These are phyloP conservation scores for Piscicola geometra DNA, from an alignment of 2,888 invertebrate species.

Conservation along the genomic window DNA sequence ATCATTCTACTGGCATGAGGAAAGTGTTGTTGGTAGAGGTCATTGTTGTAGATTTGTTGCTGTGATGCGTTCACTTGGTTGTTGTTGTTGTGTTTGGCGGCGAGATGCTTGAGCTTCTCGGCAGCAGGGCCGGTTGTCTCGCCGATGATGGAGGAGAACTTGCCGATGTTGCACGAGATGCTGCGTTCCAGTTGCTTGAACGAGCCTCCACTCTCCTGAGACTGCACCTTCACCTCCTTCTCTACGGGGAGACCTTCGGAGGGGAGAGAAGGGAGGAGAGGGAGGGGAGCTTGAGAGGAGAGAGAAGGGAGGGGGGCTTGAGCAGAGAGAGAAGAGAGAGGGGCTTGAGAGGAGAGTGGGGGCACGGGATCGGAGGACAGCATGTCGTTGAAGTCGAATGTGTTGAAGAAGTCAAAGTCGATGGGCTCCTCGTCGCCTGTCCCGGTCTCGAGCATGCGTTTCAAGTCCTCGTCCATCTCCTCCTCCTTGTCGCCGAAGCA, in stretches of 20 bases:
- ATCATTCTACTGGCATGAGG: neutral
- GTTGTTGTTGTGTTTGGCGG: constrained; percentile 28
- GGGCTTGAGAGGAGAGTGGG: neutral
- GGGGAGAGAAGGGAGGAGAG: no score
- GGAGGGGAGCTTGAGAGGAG: neutral
- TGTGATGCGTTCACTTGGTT: neutral
- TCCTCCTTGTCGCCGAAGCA: constrained; percentile 12
- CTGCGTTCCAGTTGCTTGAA: constrained; percentile 9
- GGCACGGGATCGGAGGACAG: neutral
- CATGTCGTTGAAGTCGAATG: constrained; percentile 20
- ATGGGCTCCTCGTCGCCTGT: constrained; percentile 18
- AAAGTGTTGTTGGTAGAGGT: constrained; percentile 13
- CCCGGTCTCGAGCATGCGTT: neutral
- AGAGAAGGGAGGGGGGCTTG: neutral
- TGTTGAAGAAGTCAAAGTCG: constrained; percentile 32
- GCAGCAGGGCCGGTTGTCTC: constrained; percentile 30
- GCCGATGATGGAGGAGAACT: constrained; percentile 31
- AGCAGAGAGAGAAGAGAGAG: neutral
- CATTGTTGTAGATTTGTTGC: constrained; percentile 30
- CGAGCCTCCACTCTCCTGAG: neutral
- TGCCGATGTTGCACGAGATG: constrained; percentile 27
- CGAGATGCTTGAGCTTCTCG: constrained; percentile 27
- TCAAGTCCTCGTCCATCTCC: constrained; percentile 1
- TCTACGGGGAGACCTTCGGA: no score
- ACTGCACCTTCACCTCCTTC: neutral